Base-by-base conservation (phyloP, 2,113 vertebrate species). In the Delphinapterus leucas region DNA sequence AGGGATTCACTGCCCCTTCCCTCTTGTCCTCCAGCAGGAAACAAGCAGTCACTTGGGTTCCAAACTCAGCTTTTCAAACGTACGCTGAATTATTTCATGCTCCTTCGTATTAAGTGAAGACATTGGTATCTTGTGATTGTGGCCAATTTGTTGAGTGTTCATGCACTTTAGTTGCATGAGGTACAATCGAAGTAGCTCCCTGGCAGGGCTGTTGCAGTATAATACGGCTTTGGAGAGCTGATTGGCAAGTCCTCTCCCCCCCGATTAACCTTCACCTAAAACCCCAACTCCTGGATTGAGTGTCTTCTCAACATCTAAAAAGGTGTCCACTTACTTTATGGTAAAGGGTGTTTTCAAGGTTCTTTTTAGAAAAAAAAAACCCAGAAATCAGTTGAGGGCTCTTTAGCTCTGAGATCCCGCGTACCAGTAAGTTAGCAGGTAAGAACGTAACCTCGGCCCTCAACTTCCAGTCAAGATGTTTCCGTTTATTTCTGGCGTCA, bases 141-240 rank as follows among this genome's bases (percentile, higher is more conserved):
- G 92, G 88, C 93, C 85, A 93, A 71, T 97, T 94, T 94, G 73
- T 93, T 92, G 90, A 90, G 71, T 92, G 94, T 95, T 97, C 97
- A 87, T 98, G 86, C 38, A 91, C 82, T 93, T 95, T 86, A 93
- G 91, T 95, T 97, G 70, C 60, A 47, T 93, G 91, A 95, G 68
- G 68, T 95, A 73, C 95, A 96, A 53, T 92, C 96, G 82, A 96
- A 97, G 97, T 95, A 95, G 65, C 70, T 93, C 95, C 89, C 92
- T 73, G 65, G 55, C 55, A 7, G 55, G 55, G 82, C 93, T 95
- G 21, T 88, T 93, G 93, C 55, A 61, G 36, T 65, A 86, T 97
- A 96, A 91, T 91, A 83, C 10, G 3, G 67, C 82, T 94, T 97
- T 89, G 95, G 77, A 58, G 68, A 86, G 76, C 95, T 96, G 88